A percentile compares a stretch with the other conserved stretches of the same genome.
phyloP scores from a whole-genome alignment of 2,797 vertebrate genomes.

The Coreius guichenoti region DNA sequence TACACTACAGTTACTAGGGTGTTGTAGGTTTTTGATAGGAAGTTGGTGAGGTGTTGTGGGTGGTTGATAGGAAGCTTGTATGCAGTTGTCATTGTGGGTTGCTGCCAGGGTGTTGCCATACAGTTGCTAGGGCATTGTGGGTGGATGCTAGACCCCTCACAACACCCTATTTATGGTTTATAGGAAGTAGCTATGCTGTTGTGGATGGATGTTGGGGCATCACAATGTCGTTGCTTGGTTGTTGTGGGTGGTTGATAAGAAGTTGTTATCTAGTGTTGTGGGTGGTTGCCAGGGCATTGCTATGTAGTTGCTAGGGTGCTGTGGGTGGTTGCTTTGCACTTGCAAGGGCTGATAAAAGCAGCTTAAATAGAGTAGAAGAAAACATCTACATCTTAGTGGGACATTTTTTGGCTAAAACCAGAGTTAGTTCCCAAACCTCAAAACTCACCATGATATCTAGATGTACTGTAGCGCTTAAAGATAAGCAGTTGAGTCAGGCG shows the following conservation, averaged over 20 bases:
- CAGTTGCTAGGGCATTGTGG: not conserved
- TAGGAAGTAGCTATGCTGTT: not conserved
- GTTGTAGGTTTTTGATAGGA: not conserved
- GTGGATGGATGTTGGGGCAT: not conserved
- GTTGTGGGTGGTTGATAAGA: not conserved
- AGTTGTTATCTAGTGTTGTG: not conserved
- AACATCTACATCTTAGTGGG: not conserved
- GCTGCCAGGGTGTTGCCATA: not conserved
- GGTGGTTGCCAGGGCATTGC: not conserved
- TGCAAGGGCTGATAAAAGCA: not conserved
- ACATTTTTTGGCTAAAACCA: not conserved
- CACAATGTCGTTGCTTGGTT: not conserved
- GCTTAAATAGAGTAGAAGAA: not conserved
- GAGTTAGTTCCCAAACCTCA: not conserved
- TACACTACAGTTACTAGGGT: not conserved
- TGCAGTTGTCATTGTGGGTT: not conserved
- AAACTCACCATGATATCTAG: slow-evolving; percentile 2
- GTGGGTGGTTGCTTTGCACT: not conserved
- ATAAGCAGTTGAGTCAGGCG: slow-evolving; percentile 26
- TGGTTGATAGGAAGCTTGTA: not conserved
- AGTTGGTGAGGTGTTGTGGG: not conserved
- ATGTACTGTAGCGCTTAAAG: slow-evolving; percentile 6
- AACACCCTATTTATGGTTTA: too few species aligned
- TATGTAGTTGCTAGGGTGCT: not conserved
- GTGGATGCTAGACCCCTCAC: too few species aligned